Evolutionary conservation across 2,797 vertebrate genomes (phyloP), one percentile per base, ranked within the genome.

Genomic region (Sebastes reedi): DNA sequence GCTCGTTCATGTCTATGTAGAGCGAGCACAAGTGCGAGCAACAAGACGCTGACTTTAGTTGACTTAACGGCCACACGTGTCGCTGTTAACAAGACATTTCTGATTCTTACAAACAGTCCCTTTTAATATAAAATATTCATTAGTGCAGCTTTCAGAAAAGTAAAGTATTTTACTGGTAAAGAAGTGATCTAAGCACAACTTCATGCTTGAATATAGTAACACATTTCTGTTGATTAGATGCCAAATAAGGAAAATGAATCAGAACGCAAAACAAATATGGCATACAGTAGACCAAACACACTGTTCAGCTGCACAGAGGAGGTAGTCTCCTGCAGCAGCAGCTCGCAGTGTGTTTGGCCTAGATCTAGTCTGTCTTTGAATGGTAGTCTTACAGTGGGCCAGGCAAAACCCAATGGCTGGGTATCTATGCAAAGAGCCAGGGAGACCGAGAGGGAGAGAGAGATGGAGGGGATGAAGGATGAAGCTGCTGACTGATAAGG

Each of bases 321-420:
- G 52, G 52, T 67, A 5, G 52, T 76, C 20, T 65, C n/a, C 14
- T 42, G 66, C 24, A 65, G 46, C 67, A 76, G 59, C 74, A 72
- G 72, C 54, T 16, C 25, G 16, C 14, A 68, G 56, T 27, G 50
- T 50, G 70, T 77, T 82, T 93, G 92, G 94, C 92, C 91, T 88
- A 87, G 55, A 92, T 92, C 24, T 66, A 74, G 68, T 72, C 30
- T 74, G 73, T 75, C 81, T 85, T 71, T 67, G 79, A 92, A 75
- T 83, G 87, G 91, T 80, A 84, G 89, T 82, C 74, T 86, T 81
- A 86, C 62, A 82, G 80, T 72, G 72, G 56, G 71, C 79, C 2
- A 34, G 72, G 66, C 72, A 72, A 66, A 82, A 79, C 66, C 39
- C 65, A 76, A 69, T 77, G 66, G 12, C 79, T 80, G 81, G 52